Percentiles rank a stretch among this genome's conserved stretches.
These are phyloP conservation scores for Coelinius sp. DNA, from an alignment of 2,888 invertebrate genomes.

Conservation along the genomic window DNA sequence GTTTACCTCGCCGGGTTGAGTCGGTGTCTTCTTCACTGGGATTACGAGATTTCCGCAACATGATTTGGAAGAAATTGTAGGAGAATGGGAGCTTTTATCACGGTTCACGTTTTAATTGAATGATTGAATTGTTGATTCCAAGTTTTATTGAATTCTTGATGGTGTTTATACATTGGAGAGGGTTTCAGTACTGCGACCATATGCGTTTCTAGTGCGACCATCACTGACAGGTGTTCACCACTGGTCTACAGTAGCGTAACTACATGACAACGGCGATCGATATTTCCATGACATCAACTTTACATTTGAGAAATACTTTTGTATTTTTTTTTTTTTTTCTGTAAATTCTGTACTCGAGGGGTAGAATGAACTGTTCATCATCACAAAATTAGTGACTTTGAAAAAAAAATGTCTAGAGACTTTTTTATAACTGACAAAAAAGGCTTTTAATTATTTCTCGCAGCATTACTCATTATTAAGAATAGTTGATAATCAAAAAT, in stretches of 20 bases:
- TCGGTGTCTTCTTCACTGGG: conserved; percentile 14
- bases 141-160: neutral
- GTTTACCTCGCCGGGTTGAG: neutral
- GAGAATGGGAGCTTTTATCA: neutral
- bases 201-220: neutral
- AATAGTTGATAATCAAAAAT: too few species aligned
- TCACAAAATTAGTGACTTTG: too few species aligned
- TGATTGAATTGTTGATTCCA: too few species aligned
- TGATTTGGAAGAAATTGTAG: neutral
- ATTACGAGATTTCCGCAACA: conserved; percentile 16
- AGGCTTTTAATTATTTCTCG: too few species aligned
- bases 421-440: too few species aligned
- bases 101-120: neutral
- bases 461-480: too few species aligned
- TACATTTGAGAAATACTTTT: neutral
- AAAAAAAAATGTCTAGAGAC: too few species aligned
- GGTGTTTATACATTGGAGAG: neutral
- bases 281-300: conserved; percentile 21
- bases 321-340: neutral
- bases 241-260: neutral
- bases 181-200: neutral
- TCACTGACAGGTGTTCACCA: conserved; percentile 27
- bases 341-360: too few species aligned
- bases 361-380: too few species aligned
- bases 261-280: conserved; percentile 32